Evolutionary conservation across 2,888 invertebrate genomes (phyloP).

Genomic region (Tachina grossa): DNA sequence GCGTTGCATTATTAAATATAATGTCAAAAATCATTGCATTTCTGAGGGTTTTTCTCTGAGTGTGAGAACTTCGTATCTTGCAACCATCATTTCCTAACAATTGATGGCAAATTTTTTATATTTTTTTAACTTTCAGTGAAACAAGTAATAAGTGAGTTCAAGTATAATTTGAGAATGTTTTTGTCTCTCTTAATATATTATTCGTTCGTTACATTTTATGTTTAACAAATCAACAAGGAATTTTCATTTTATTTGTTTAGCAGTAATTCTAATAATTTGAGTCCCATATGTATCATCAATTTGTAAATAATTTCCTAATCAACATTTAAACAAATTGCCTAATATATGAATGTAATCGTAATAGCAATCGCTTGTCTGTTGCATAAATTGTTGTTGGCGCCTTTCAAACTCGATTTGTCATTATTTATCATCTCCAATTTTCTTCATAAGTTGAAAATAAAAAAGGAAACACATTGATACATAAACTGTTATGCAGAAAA

Average conservation of each 20-base stretch:
- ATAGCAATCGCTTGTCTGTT: slow-evolving; percentile 11
- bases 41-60: too few relatives aligned
- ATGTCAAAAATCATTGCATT: too few relatives aligned
- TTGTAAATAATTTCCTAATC: slow-evolving; percentile 29
- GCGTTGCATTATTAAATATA: too few relatives aligned
- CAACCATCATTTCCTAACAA: too few relatives aligned
- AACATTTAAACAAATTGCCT: slow-evolving; percentile 20
- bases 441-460: slow-evolving; percentile 53
- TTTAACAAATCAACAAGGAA: neutral
- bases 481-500: slow-evolving; percentile 37
- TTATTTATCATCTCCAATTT: slow-evolving; percentile 67
- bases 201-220: too few relatives aligned
- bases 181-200: too few relatives aligned
- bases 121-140: too few relatives aligned
- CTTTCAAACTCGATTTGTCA: slow-evolving; percentile 62
- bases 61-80: too few relatives aligned
- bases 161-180: too few relatives aligned
- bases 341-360: neutral
- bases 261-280: slow-evolving; percentile 6
- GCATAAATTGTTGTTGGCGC: slow-evolving; percentile 59
- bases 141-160: too few relatives aligned
- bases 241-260: neutral
- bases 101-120: too few relatives aligned
- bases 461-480: neutral
- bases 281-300: slow-evolving; percentile 3